A percentile compares a stretch with the other conserved stretches of the same genome.
Conservation (phyloP, 2,113 vertebrate species). For the Leptobrachium leishanense region DNA sequence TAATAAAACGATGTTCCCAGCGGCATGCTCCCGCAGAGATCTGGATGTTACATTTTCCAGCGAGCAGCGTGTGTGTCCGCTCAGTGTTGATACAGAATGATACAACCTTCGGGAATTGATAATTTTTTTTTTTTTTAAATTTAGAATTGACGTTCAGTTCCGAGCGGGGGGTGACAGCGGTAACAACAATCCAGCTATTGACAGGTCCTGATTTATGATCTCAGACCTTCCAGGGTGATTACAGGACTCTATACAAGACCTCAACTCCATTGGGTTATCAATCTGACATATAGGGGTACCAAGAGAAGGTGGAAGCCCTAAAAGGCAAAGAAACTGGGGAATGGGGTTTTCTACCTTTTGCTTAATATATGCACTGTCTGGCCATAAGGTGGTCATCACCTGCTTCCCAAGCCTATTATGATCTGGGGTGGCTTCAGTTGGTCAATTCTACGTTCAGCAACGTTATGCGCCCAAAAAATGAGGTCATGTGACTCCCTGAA, state of each 20-base stretch:
- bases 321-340: too few species aligned
- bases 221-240: not conserved
- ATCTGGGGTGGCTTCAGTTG: too few species aligned
- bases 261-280: too few species aligned
- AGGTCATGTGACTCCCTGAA: too few species aligned
- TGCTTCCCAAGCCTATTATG: too few species aligned
- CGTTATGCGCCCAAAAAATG: too few species aligned
- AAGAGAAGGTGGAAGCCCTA: too few species aligned
- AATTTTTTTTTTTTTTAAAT: not conserved
- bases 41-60: not conserved
- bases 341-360: too few species aligned
- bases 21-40: not conserved
- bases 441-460: too few species aligned
- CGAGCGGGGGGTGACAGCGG: not conserved
- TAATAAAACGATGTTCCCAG: slow-evolving; percentile 1
- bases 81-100: not conserved
- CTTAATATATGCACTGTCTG: too few species aligned
- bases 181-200: not conserved
- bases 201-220: not conserved
- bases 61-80: not conserved
- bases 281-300: too few species aligned
- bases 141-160: not conserved
- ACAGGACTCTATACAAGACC: not conserved
- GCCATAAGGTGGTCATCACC: too few species aligned
- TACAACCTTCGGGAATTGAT: not conserved